Conservation (phyloP, 2,797 vertebrate genomes). For the Myotis findleyi region DNA sequence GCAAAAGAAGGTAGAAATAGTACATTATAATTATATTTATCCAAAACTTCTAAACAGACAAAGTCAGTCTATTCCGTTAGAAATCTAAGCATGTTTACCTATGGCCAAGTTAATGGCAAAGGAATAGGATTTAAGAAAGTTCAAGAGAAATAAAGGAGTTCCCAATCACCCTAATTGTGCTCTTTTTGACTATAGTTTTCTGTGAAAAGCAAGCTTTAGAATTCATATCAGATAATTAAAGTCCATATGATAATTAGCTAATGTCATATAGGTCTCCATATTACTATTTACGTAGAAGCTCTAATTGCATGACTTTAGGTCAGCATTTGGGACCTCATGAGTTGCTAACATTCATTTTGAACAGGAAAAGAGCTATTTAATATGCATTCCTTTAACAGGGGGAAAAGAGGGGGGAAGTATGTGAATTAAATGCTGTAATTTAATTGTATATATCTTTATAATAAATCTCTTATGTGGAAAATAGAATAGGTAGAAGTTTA, state of each 20-base stretch:
- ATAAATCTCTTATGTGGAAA: not conserved
- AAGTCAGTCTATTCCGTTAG: not conserved
- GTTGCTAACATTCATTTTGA: not conserved
- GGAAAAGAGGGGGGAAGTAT: not conserved
- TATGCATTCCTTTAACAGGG: not conserved
- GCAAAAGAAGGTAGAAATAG: not conserved
- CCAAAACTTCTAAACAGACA: not conserved
- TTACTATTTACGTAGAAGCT: not conserved
- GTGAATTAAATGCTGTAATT: not conserved
- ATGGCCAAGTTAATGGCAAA: not conserved
- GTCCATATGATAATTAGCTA: not conserved
- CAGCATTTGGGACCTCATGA: not conserved
- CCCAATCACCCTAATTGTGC: not conserved
- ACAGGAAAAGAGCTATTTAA: not conserved
- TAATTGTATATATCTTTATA: not conserved
- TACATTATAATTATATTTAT: not conserved
- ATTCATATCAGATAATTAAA: not conserved
- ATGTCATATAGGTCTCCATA: not conserved
- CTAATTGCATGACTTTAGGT: not conserved
- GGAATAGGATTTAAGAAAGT: slow-evolving; percentile 10
- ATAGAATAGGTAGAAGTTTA: not conserved
- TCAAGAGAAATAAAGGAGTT: slow-evolving; percentile 12
- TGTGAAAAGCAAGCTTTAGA: not conserved
- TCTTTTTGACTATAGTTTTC: not conserved
- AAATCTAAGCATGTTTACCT: slow-evolving; percentile 1